These are phyloP conservation scores for Acrocephalus kingi DNA, from an alignment of 2,113 vertebrate species.

Conservation along the genomic window DNA sequence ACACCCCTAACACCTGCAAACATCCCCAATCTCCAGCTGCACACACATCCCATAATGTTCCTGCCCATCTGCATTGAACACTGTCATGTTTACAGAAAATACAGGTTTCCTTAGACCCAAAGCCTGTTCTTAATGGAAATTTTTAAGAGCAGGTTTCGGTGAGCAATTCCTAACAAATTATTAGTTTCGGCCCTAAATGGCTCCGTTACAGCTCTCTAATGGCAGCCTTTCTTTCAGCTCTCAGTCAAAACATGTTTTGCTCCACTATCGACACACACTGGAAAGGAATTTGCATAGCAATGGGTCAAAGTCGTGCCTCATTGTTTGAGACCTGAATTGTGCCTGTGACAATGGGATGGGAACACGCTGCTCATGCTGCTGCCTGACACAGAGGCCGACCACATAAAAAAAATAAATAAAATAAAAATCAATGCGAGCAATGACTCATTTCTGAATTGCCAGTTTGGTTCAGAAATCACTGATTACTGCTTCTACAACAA, in stretches of 20 bases:
- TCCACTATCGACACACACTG: background rate
- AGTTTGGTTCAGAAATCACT: slow-evolving; percentile 42
- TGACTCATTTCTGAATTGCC: slow-evolving; percentile 49
- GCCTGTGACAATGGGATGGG: slow-evolving; percentile 36
- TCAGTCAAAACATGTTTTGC: background rate
- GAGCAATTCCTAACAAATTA: background rate
- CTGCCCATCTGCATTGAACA: background rate
- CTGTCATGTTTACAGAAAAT: background rate
- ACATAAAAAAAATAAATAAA: background rate
- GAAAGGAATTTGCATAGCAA: background rate
- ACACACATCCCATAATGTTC: background rate
- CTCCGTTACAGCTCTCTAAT: background rate
- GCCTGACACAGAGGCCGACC: background rate
- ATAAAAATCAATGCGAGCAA: slow-evolving; percentile 6
- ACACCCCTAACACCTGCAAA: background rate
- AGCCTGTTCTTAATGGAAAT: background rate
- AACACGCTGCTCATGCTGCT: background rate
- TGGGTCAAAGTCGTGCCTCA: background rate
- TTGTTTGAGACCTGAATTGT: background rate
- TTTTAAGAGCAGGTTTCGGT: background rate
- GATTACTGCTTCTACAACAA: slow-evolving; percentile 50
- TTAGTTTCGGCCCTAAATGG: background rate
- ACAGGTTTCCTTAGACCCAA: background rate
- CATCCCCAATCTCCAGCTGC: background rate
- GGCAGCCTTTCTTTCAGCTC: background rate